A percentile compares a stretch with the other conserved stretches of the same genome.
Evolutionary conservation across 2,113 vertebrate species (phyloP).

Genomic region (Gavia stellata): DNA sequence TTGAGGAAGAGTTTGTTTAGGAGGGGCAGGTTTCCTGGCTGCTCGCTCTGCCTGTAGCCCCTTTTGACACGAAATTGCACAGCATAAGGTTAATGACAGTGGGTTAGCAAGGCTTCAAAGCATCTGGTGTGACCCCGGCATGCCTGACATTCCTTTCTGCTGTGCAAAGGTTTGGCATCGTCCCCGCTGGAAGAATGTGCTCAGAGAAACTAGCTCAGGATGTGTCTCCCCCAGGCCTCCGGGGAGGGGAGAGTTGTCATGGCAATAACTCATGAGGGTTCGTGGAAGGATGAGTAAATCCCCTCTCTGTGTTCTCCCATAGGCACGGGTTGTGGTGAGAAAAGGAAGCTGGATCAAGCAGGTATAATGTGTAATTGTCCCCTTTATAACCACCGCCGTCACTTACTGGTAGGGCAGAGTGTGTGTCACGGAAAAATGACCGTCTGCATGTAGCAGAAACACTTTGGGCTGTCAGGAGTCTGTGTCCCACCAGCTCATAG

Average conservation of each 20-base stretch:
- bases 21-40: conserved; percentile 7
- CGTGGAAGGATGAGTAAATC: conserved; percentile 15
- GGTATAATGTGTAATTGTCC: background rate
- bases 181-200: conserved; percentile 48
- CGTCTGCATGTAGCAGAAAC: background rate
- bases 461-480: background rate
- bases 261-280: conserved; percentile 42
- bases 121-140: conserved; percentile 63
- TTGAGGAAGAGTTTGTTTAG: conserved; percentile 14
- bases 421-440: background rate
- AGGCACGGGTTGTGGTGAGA: background rate
- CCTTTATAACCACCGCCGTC: background rate
- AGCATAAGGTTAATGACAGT: conserved; percentile 75
- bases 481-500: background rate
- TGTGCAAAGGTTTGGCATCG: conserved; percentile 77
- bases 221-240: background rate
- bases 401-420: background rate
- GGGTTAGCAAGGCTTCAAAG: conserved; percentile 74
- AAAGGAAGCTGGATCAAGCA: background rate
- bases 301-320: background rate
- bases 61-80: conserved; percentile 67
- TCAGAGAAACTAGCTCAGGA: conserved; percentile 25
- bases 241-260: conserved; percentile 50
- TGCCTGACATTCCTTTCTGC: conserved; percentile 83
- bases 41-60: background rate